A percentile compares a stretch with the other conserved stretches of the same genome.
Evolutionary conservation across 2,888 invertebrate species (phyloP).

Genomic region (Dastarcus helophoroides): DNA sequence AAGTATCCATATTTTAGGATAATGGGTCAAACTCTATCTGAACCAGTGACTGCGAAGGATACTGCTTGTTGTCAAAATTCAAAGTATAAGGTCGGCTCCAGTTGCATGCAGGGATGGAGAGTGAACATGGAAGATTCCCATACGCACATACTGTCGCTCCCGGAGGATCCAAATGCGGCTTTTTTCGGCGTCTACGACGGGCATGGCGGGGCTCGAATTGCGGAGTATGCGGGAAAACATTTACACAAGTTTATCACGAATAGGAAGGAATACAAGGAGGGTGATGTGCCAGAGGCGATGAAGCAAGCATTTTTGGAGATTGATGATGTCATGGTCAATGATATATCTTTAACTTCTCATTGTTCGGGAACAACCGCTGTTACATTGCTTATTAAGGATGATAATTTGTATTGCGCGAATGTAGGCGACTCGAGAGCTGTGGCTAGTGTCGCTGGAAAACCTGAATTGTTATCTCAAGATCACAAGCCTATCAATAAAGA

Average conservation of each 20-base stretch:
- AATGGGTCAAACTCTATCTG: slow-evolving; percentile 97
- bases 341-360: slow-evolving; percentile 79
- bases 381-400: slow-evolving; percentile 71
- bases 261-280: slow-evolving; percentile 70
- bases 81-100: slow-evolving; percentile 74
- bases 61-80: slow-evolving; percentile 69
- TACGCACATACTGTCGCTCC: slow-evolving; percentile 84
- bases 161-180: slow-evolving; percentile 82
- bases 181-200: slow-evolving; percentile 98
- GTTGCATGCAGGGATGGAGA: slow-evolving; percentile 99
- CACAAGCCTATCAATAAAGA: slow-evolving; percentile 87
- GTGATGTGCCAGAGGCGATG: slow-evolving; percentile 74
- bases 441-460: slow-evolving; percentile 68
- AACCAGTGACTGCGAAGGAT: slow-evolving; percentile 87
- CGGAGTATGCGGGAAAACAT: slow-evolving; percentile 91
- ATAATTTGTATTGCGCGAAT: slow-evolving; percentile 85
- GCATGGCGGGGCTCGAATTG: slow-evolving; percentile 64
- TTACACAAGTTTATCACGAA: slow-evolving; percentile 84
- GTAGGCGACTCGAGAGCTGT: slow-evolving; percentile 96
- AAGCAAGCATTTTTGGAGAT: slow-evolving; percentile 76
- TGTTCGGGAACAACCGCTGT: slow-evolving; percentile 93
- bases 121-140: slow-evolving; percentile 99
- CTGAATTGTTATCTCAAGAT: slow-evolving; percentile 72
- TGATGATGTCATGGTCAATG: slow-evolving; percentile 85
- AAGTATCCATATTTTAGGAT: slow-evolving; percentile 1